These are phyloP conservation scores for Caiman crocodilus DNA, from an alignment of 2,797 vertebrate genomes.

Conservation along the genomic window DNA sequence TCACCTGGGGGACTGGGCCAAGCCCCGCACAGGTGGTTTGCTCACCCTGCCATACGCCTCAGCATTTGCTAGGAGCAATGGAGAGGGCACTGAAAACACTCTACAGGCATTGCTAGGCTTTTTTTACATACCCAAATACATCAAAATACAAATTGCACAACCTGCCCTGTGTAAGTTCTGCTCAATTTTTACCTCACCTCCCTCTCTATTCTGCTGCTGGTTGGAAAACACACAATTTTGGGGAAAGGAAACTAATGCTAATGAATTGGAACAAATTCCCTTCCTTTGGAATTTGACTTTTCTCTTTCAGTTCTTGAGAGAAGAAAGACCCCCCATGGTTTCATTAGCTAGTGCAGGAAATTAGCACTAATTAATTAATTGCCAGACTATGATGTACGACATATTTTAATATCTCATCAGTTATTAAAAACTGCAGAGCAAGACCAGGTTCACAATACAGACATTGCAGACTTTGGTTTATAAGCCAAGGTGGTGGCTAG, in stretches of 20 bases:
- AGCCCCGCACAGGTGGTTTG: no score
- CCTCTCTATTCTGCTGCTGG: no score
- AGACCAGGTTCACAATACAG: background rate
- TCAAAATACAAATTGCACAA: no score
- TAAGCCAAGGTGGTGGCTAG: background rate
- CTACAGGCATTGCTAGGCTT: no score
- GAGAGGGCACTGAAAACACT: no score
- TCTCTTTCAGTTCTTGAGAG: background rate
- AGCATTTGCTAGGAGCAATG: no score
- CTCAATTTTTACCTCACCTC: no score
- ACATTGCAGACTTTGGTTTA: background rate
- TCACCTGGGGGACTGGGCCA: no score
- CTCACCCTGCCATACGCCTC: no score
- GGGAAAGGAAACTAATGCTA: no score
- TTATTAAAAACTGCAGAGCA: background rate
- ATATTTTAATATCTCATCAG: background rate
- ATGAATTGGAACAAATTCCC: background rate
- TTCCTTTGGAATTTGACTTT: background rate
- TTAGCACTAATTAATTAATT: constrained; percentile 14
- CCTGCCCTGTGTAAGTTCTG: background rate
- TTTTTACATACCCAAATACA: no score
- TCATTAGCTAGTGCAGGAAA: background rate
- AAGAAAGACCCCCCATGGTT: background rate
- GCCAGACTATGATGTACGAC: background rate
- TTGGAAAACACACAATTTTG: no score